Evolutionary conservation across 2,888 invertebrate genomes (phyloP).

Genomic region (Brenthis hecate): DNA sequence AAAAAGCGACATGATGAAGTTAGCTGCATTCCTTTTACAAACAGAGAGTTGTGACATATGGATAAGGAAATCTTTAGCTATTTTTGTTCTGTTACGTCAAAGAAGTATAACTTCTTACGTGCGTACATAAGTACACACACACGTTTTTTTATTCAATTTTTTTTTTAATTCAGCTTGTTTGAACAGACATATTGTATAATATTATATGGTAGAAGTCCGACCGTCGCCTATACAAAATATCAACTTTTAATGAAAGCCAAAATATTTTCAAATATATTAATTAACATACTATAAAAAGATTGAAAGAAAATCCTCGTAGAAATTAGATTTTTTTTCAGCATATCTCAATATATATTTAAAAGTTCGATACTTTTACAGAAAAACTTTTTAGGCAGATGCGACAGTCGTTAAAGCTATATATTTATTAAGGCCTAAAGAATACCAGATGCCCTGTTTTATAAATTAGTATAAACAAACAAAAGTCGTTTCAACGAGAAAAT

Average conservation of each 20-base stretch:
- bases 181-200: no score
- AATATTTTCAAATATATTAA: neutral
- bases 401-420: slow-evolving; percentile 27
- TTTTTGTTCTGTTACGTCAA: no score
- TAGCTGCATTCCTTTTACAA: no score
- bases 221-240: slow-evolving; percentile 1
- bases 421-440: slow-evolving; percentile 28
- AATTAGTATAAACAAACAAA: slow-evolving; percentile 22
- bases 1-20: no score
- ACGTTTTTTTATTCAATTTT: no score
- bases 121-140: no score
- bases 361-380: slow-evolving; percentile 29
- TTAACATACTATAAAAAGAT: no score
- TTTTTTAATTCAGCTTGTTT: no score
- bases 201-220: no score
- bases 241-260: neutral
- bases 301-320: slow-evolving; percentile 2
- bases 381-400: slow-evolving; percentile 25
- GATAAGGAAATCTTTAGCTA: no score
- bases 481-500: slow-evolving; percentile 9
- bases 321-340: slow-evolving; percentile 3
- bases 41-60: no score
- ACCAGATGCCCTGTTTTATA: slow-evolving; percentile 21
- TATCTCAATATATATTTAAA: slow-evolving; percentile 22
- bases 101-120: no score